A percentile compares a stretch with the other conserved stretches of the same genome.
Conservation (phyloP, 2,888 invertebrate species). For the Sicus ferrugineus region DNA sequence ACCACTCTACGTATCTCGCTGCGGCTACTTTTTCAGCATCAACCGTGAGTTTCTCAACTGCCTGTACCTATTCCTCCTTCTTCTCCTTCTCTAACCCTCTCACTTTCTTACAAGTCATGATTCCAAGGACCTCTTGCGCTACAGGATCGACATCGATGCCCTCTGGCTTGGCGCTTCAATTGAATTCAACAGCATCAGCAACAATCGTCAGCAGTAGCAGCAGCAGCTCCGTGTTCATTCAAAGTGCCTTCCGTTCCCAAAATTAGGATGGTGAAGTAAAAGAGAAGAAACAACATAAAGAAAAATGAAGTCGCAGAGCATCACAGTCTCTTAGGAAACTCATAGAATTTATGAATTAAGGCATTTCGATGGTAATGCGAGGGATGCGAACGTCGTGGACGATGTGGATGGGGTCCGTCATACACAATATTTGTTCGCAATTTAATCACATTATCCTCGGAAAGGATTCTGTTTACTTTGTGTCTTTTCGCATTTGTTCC, state of each 20-base stretch:
- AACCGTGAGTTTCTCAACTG: too few relatives aligned
- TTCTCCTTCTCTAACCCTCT: too few relatives aligned
- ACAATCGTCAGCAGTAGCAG: neutral
- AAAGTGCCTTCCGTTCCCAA: neutral
- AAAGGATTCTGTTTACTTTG: slow-evolving; percentile 20
- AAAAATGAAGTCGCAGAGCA: neutral
- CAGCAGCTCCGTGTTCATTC: too few relatives aligned
- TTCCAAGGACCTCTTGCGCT: too few relatives aligned
- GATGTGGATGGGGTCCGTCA: neutral
- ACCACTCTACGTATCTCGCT: neutral
- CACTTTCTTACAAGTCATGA: too few relatives aligned
- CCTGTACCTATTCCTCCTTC: neutral
- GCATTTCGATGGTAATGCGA: slow-evolving; percentile 20
- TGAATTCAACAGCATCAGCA: slow-evolving; percentile 1
- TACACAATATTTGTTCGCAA: slow-evolving; percentile 24
- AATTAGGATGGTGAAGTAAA: neutral
- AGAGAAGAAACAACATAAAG: neutral
- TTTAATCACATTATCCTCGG: slow-evolving; percentile 30
- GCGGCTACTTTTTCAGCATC: neutral
- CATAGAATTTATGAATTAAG: slow-evolving; percentile 9
- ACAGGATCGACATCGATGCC: neutral
- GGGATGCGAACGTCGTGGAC: neutral
- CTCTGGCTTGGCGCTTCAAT: neutral
- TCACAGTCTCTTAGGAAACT: too few relatives aligned
- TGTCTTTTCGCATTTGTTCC: slow-evolving; percentile 9